Conservation (phyloP, 2,888 invertebrate genomes). For the Exephanes ischioxanthus region DNA sequence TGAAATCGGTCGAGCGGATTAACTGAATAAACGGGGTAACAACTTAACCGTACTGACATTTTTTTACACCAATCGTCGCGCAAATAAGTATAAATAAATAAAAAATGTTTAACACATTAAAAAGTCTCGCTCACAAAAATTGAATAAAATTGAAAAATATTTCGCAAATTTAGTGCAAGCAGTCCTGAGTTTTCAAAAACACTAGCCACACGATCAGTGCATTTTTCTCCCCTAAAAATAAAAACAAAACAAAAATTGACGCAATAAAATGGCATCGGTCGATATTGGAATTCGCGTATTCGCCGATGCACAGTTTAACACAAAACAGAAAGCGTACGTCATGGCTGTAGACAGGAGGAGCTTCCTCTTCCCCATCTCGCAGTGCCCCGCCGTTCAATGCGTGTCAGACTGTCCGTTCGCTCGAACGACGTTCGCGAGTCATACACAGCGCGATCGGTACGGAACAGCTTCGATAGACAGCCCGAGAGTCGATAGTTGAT, state of each 20-base stretch:
- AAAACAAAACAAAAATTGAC: not conserved
- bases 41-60: not conserved
- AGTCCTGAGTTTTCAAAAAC: too few species aligned
- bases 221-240: not conserved
- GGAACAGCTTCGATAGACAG: conserved; percentile 31
- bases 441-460: conserved; percentile 42
- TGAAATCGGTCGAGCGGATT: not conserved
- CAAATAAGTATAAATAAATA: too few species aligned
- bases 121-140: too few species aligned
- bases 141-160: too few species aligned
- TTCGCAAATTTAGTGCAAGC: too few species aligned
- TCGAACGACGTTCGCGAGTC: conserved; percentile 40
- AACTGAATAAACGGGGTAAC: not conserved
- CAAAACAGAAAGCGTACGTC: not conserved
- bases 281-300: conserved; percentile 45
- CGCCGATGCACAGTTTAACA: not conserved
- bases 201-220: too few species aligned
- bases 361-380: conserved; percentile 33
- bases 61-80: not conserved
- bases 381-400: conserved; percentile 37
- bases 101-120: not conserved
- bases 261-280: conserved; percentile 1
- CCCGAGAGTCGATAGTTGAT: conserved; percentile 50
- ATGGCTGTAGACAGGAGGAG: conserved; percentile 12
- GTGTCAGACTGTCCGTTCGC: conserved; percentile 57